phyloP scores from a whole-genome alignment of 2,113 vertebrate species.

The Danio rerio region GRCz12tu NC_133189.1:40850501-40851000 shows the following conservation, averaged over 20 bases:
- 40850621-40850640: background rate
- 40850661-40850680: background rate
- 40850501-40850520: background rate
- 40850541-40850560: background rate
- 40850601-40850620: background rate
- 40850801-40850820: background rate
- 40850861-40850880: background rate
- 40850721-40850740: constrained; percentile 8
- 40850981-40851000: too few species aligned
- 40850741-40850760: background rate
- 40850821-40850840: constrained; percentile 30
- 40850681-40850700: background rate
- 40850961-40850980: too few species aligned
- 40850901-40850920: background rate
- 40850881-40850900: constrained; percentile 42
- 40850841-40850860: constrained; percentile 33
- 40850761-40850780: background rate
- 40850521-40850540: too few species aligned
- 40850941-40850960: background rate
- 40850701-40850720: background rate
- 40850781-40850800: background rate
- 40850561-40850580: background rate
- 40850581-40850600: background rate
- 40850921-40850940: too few species aligned
- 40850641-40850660: background rate